These are phyloP conservation scores for Achatina immaculata DNA, from an alignment of 1,140 invertebrate species.

Conservation along the genomic window DNA sequence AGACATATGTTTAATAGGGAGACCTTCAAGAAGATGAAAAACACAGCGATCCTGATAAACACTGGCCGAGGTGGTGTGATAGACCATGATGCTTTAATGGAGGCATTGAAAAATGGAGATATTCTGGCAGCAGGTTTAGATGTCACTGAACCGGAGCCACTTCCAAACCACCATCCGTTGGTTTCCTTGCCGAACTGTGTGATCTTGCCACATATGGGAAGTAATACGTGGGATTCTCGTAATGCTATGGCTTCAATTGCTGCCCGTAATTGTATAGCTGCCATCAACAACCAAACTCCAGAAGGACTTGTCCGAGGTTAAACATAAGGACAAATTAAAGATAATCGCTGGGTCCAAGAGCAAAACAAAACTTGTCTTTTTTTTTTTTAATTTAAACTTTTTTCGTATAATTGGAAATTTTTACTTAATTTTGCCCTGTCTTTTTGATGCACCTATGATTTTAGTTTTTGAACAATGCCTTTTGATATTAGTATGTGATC, in stretches of 20 bases:
- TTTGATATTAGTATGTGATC: too few species aligned
- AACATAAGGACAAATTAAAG: too few species aligned
- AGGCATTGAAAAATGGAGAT: conserved; percentile 79
- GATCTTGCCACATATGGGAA: conserved; percentile 92
- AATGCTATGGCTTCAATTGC: conserved; percentile 86
- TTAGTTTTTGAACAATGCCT: too few species aligned
- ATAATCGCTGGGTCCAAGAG: too few species aligned
- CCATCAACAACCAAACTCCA: conserved; percentile 77
- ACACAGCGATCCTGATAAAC: conserved; percentile 66
- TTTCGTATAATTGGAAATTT: too few species aligned
- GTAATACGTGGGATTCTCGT: conserved; percentile 86
- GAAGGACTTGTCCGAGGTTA: conserved; percentile 35
- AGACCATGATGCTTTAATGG: conserved; percentile 61
- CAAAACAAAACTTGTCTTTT: too few species aligned
- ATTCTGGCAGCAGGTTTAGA: conserved; percentile 92
- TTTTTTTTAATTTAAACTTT: too few species aligned
- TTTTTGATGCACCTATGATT: too few species aligned
- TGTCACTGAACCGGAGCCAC: conserved; percentile 92
- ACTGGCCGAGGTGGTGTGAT: conserved; percentile 67
- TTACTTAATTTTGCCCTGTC: too few species aligned
- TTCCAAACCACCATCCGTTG: conserved; percentile 85
- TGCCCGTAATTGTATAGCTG: conserved; percentile 88
- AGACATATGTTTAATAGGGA: conserved; percentile 52
- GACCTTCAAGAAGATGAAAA: conserved; percentile 66
- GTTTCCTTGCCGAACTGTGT: conserved; percentile 86